Evolutionary conservation across 1,140 invertebrate species (phyloP).

Genomic region (Protaetia brevitarsis): DNA sequence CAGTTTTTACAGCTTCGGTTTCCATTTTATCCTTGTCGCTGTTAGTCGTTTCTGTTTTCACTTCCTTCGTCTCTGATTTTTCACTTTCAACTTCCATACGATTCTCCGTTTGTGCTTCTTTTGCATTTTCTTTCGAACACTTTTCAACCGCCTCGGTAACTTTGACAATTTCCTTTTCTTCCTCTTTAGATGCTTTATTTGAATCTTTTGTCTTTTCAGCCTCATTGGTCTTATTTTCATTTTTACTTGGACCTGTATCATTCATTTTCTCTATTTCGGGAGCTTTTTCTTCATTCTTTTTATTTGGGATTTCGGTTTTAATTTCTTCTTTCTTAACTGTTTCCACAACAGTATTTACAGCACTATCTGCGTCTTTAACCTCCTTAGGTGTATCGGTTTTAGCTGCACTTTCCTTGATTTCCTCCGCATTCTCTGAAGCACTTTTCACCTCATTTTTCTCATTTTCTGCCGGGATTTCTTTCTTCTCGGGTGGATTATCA

Average conservation of each 20-base stretch:
- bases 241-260: not conserved
- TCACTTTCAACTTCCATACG: not conserved
- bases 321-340: not conserved
- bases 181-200: not conserved
- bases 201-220: not conserved
- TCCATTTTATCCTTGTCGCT: not conserved
- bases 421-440: not conserved
- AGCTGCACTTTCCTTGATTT: constrained; percentile 3
- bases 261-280: not conserved
- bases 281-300: not conserved
- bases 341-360: not conserved
- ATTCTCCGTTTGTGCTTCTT: too few relatives aligned
- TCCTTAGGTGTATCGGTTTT: constrained; percentile 20
- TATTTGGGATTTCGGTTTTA: not conserved
- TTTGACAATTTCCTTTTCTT: not conserved
- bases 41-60: not conserved
- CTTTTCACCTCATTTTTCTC: too few relatives aligned
- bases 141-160: not conserved
- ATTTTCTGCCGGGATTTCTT: too few relatives aligned
- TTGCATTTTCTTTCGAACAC: not conserved
- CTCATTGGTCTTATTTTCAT: not conserved
- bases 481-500: too few relatives aligned
- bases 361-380: constrained; percentile 19
- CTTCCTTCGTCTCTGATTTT: not conserved
- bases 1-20: not conserved